Percentiles rank a stretch among this genome's conserved stretches.
Conservation (phyloP, 2,888 invertebrate genomes). For the Andrena praecox region DNA sequence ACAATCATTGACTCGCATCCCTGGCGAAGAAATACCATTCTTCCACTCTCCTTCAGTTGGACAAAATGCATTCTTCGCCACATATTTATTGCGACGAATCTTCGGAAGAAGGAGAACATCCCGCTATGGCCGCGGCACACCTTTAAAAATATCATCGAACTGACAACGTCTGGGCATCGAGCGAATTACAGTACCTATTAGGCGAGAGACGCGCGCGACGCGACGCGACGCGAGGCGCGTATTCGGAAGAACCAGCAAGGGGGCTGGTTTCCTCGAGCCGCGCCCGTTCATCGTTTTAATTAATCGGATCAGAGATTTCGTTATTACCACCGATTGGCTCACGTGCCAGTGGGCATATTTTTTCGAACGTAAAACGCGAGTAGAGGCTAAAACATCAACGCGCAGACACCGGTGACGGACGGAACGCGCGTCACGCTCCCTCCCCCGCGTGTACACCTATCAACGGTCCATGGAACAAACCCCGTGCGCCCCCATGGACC, state of each 20-base stretch:
- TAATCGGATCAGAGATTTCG: slow-evolving; percentile 81
- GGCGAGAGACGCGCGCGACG: not conserved
- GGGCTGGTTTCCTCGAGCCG: slow-evolving; percentile 72
- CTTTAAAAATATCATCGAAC: too few species aligned
- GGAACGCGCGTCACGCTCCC: slow-evolving; percentile 78
- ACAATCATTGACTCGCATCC: too few species aligned
- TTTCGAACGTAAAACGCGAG: slow-evolving; percentile 83
- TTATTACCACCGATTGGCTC: slow-evolving; percentile 80
- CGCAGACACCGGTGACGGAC: slow-evolving; percentile 79
- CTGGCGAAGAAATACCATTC: too few species aligned
- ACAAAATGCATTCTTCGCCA: too few species aligned
- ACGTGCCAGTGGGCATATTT: slow-evolving; percentile 84
- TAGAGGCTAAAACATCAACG: slow-evolving; percentile 79
- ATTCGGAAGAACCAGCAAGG: slow-evolving; percentile 53
- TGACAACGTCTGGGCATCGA: too few species aligned
- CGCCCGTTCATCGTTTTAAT: slow-evolving; percentile 77
- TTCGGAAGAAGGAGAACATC: too few species aligned
- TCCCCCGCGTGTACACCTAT: slow-evolving; percentile 40
- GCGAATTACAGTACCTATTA: not conserved
- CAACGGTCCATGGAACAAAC: slow-evolving; percentile 23
- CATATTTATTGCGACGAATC: too few species aligned
- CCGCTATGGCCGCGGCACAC: too few species aligned
- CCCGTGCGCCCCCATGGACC: slow-evolving; percentile 32
- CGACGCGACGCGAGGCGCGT: slow-evolving; percentile 34
- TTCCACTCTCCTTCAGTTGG: too few species aligned